Evolutionary conservation across 1,140 invertebrate species (phyloP).

Genomic region (Charaxes varanes): DNA sequence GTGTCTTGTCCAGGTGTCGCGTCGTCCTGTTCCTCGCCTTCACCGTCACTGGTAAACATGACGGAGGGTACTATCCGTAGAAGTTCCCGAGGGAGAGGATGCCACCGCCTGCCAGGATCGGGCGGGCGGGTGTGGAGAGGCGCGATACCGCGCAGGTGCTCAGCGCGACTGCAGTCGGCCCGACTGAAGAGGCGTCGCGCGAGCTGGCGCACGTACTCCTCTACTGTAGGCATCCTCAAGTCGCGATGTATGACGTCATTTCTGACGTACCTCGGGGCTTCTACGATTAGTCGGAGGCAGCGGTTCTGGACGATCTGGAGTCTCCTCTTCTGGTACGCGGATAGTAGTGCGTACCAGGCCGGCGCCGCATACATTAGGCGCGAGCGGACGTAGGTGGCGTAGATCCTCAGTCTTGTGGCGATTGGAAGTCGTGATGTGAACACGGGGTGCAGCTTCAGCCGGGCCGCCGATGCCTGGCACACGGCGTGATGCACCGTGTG

Average conservation of each 20-base stretch:
- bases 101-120: too few species aligned
- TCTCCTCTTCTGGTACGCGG: not conserved
- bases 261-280: slow-evolving; percentile 8
- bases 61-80: too few species aligned
- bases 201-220: not conserved
- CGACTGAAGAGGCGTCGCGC: not conserved
- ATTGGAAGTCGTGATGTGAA: not conserved
- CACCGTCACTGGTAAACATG: too few species aligned
- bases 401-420: slow-evolving; percentile 12
- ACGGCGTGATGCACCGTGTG: not conserved
- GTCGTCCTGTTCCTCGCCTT: too few species aligned
- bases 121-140: not conserved
- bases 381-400: slow-evolving; percentile 19
- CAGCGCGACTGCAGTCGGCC: not conserved
- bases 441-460: slow-evolving; percentile 2
- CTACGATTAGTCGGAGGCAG: not conserved
- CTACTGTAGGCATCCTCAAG: slow-evolving; percentile 1
- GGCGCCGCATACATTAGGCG: slow-evolving; percentile 22
- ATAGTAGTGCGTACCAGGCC: slow-evolving; percentile 19
- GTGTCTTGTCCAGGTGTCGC: too few species aligned
- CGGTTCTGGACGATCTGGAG: slow-evolving; percentile 1
- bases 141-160: not conserved
- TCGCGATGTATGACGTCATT: slow-evolving; percentile 1
- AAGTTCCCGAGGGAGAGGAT: slow-evolving; percentile 2
- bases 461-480: not conserved